Conservation (phyloP, 2,888 invertebrate genomes). For the Antheraea yamamai region DNA sequence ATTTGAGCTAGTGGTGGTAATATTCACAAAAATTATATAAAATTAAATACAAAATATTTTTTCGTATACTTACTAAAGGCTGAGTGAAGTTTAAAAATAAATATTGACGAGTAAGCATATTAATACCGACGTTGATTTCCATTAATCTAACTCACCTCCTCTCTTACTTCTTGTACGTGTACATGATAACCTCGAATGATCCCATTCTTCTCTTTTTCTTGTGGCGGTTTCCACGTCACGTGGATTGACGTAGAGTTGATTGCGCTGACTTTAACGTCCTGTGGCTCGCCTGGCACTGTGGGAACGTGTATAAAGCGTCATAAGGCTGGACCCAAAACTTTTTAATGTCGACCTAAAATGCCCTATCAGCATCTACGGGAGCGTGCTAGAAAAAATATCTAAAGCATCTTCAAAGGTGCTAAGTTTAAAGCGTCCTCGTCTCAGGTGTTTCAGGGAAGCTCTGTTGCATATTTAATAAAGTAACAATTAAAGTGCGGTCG, state of each 20-base stretch:
- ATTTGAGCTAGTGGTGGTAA: too few species aligned
- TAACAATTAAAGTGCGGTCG: slow-evolving; percentile 63
- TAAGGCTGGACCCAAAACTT: slow-evolving; percentile 47
- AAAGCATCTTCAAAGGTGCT: slow-evolving; percentile 64
- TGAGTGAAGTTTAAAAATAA: neutral
- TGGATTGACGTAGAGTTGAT: slow-evolving; percentile 98
- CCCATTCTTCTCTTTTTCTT: slow-evolving; percentile 95
- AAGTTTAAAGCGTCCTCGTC: slow-evolving; percentile 61
- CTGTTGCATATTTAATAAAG: slow-evolving; percentile 32
- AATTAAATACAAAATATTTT: too few species aligned
- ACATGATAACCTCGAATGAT: slow-evolving; percentile 98
- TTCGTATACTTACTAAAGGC: too few species aligned
- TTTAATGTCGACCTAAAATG: slow-evolving; percentile 67
- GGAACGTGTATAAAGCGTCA: slow-evolving; percentile 55
- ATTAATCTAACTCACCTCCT: slow-evolving; percentile 84
- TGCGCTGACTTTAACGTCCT: slow-evolving; percentile 92
- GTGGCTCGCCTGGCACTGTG: slow-evolving; percentile 98
- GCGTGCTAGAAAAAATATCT: slow-evolving; percentile 71
- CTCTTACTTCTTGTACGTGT: slow-evolving; percentile 94
- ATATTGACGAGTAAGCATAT: neutral
- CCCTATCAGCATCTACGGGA: slow-evolving; percentile 82
- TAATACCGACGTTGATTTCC: neutral
- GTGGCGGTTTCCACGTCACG: slow-evolving; percentile 97
- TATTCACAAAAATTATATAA: too few species aligned
- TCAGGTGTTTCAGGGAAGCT: slow-evolving; percentile 52